Evolutionary conservation across 2,797 vertebrate species (phyloP).

Genomic region (Coluber constrictor): DNA sequence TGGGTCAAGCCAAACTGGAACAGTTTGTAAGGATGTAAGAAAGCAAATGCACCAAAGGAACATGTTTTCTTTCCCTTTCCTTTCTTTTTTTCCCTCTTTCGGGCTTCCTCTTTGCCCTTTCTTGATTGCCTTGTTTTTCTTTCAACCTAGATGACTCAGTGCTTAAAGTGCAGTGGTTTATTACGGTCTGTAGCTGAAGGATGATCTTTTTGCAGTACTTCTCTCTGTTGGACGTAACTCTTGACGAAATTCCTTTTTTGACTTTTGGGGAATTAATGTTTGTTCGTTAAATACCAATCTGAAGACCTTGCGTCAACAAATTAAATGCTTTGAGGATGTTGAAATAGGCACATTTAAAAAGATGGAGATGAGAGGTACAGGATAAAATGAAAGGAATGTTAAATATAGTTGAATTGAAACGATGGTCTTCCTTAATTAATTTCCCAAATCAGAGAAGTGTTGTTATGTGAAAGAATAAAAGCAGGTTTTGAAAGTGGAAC

Average conservation of each 20-base stretch:
- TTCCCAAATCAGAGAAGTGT: background rate
- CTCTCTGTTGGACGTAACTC: background rate
- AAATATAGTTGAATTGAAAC: background rate
- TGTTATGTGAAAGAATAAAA: background rate
- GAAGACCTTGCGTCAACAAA: background rate
- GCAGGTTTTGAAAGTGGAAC: background rate
- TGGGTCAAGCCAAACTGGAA: background rate
- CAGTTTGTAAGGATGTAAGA: background rate
- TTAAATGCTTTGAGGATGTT: background rate
- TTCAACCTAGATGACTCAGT: slow-evolving; percentile 3
- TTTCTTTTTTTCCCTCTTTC: background rate
- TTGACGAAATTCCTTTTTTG: background rate
- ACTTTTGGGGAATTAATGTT: background rate
- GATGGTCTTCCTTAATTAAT: background rate
- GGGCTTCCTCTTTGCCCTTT: background rate
- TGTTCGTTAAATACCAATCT: too few species aligned
- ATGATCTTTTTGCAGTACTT: background rate
- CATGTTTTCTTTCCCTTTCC: background rate
- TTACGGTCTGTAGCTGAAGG: background rate
- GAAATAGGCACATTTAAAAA: background rate
- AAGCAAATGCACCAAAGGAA: background rate
- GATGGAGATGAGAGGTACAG: background rate
- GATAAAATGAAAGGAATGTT: background rate
- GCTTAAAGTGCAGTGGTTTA: background rate
- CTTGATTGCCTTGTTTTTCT: background rate